phyloP scores from a whole-genome alignment of 1,140 invertebrate species.

The Pachypeltis micranthus region DNA sequence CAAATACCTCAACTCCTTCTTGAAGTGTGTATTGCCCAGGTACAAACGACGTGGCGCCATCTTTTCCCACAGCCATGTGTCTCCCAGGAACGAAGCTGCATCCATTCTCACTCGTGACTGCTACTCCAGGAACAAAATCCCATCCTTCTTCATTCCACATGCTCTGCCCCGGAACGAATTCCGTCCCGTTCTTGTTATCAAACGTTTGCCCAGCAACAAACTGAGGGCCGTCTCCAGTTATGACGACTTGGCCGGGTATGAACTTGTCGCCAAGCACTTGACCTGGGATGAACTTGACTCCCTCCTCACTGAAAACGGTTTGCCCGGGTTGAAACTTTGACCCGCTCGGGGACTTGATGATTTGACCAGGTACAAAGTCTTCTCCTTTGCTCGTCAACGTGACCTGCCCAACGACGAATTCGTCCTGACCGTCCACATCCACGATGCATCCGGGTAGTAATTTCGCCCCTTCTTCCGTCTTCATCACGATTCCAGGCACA shows the following conservation, averaged over 20 bases:
- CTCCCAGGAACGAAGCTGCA: slow-evolving; percentile 46
- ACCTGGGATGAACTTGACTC: slow-evolving; percentile 54
- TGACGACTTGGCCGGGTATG: slow-evolving; percentile 39
- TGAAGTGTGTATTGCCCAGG: slow-evolving; percentile 49
- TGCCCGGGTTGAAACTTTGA: slow-evolving; percentile 58
- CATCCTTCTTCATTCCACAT: slow-evolving; percentile 38
- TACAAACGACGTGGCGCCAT: slow-evolving; percentile 43
- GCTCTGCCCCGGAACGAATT: slow-evolving; percentile 47
- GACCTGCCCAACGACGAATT: slow-evolving; percentile 54
- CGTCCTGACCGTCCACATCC: slow-evolving; percentile 45
- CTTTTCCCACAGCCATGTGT: slow-evolving; percentile 26
- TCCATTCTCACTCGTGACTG: slow-evolving; percentile 41
- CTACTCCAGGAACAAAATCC: slow-evolving; percentile 41
- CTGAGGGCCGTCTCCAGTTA: slow-evolving; percentile 31
- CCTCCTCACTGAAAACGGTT: slow-evolving; percentile 51
- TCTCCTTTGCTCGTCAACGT: slow-evolving; percentile 48
- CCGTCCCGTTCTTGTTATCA: slow-evolving; percentile 40
- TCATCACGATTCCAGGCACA: slow-evolving; percentile 58
- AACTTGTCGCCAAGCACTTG: slow-evolving; percentile 43
- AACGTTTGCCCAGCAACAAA: slow-evolving; percentile 54
- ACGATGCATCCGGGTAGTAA: slow-evolving; percentile 58
- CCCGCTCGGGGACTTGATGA: slow-evolving; percentile 16
- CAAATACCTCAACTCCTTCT: slow-evolving; percentile 29
- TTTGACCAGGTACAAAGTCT: slow-evolving; percentile 54
- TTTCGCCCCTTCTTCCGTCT: slow-evolving; percentile 47